These are phyloP conservation scores for Motacilla alba DNA, from an alignment of 2,113 vertebrate species.

Conservation along the genomic window DNA sequence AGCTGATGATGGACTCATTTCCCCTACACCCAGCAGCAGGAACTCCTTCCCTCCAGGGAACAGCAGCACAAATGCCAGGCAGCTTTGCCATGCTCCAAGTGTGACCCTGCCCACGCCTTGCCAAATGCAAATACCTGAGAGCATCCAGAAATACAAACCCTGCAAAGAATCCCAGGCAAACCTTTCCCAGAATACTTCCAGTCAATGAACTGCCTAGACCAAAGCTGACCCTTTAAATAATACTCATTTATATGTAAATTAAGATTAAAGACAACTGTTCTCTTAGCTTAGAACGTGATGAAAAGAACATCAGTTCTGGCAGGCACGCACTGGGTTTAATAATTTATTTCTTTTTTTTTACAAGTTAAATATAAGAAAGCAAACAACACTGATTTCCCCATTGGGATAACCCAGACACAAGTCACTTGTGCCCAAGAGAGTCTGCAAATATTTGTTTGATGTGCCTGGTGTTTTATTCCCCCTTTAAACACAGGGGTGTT, in stretches of 20 bases:
- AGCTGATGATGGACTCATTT: background rate
- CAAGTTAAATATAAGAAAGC: background rate
- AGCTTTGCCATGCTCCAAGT: background rate
- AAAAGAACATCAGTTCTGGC: background rate
- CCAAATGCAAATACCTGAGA: background rate
- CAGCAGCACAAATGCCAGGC: background rate
- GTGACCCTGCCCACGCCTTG: background rate
- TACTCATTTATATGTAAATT: background rate
- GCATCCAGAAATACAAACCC: background rate
- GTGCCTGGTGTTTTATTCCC: background rate
- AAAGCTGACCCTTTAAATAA: background rate
- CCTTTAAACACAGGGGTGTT: background rate
- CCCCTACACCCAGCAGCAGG: background rate
- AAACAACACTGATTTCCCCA: background rate
- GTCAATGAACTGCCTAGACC: background rate
- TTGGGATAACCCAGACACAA: background rate
- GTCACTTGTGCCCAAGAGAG: background rate
- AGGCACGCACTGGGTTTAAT: background rate
- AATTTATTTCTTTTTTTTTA: background rate
- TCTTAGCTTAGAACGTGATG: background rate
- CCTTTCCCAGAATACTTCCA: background rate
- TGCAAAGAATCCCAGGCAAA: background rate
- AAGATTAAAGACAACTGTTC: background rate
- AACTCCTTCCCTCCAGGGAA: background rate
- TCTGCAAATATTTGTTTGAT: background rate